Base-by-base conservation (phyloP, 2,797 vertebrate species). In the Dipus sagitta region DNA sequence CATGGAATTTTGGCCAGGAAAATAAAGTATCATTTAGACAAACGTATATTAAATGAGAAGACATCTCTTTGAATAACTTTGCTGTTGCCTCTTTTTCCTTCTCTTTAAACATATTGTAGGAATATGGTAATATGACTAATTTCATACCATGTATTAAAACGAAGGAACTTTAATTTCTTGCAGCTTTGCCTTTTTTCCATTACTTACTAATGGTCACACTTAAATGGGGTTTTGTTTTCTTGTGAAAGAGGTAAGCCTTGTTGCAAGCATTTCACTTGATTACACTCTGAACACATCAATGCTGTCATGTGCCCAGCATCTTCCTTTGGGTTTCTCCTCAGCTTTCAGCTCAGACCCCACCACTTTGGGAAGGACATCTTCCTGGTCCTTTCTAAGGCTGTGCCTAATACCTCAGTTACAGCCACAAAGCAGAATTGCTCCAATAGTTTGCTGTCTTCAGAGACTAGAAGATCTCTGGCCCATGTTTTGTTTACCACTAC, bases 21-120 rank as follows among this genome's bases (percentile, higher is more conserved):
- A 71, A 38, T 38, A 76, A 89, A 52, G 3, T 4, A 86, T 23
- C 79, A 30, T 3, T 28, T 87, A 38, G 32, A 62, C 20, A 88
- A 82, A 88, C 52, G 3, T 38, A 6, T 17, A 30, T 80, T 87
- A 92, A 88, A 68, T 72, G 34, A 86, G n/a, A 94, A 78, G 18
- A 89, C 21, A 47, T 47, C 18, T 83, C 20, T 64, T 54, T 76
- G 38, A 38, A 7, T 38, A 79, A 77, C 18, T 32, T 32, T 26
- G 20, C 14, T 83, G 38, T 72, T 23, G 88, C 80, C 87, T 62
- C 32, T 64, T 23, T 84, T 88, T 38, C 38, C 20, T 26, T 38
- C 34, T 58, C 42, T 70, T 68, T 77, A 65, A 81, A 72, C 70
- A 92, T 78, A 88, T 24, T 72, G 4, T 20, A 80, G 26, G 54